Percentiles rank a stretch among this genome's conserved stretches.
Evolutionary conservation across 1,140 invertebrate genomes (phyloP).

Genomic region (Papilio dardanus): DNA sequence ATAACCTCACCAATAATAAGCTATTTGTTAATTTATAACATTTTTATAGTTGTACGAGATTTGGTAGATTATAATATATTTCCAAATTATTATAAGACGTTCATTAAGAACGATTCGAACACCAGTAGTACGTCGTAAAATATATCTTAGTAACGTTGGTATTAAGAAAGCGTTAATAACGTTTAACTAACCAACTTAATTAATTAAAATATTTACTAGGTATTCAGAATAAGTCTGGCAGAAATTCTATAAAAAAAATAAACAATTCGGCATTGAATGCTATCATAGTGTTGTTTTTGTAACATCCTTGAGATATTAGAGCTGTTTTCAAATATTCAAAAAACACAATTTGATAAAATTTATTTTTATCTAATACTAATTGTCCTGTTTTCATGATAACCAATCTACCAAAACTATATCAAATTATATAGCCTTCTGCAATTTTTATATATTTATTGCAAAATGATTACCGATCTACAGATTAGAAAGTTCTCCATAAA

Average conservation of each 20-base stretch:
- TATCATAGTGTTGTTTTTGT: conserved; percentile 34
- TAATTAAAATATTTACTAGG: conserved; percentile 40
- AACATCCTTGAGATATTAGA: neutral
- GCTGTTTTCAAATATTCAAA: too few relatives aligned
- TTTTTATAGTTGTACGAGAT: conserved; percentile 23
- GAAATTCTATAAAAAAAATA: conserved; percentile 53
- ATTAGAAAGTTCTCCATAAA: too few relatives aligned
- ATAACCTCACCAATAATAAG: conserved; percentile 9
- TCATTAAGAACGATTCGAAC: conserved; percentile 10
- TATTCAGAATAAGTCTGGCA: conserved; percentile 52
- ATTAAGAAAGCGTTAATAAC: neutral
- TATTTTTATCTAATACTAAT: neutral
- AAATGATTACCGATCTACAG: too few relatives aligned
- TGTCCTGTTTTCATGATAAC: too few relatives aligned
- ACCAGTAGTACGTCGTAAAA: conserved; percentile 17
- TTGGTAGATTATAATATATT: conserved; percentile 9
- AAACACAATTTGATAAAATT: too few relatives aligned
- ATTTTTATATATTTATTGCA: too few relatives aligned
- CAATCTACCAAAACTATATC: too few relatives aligned
- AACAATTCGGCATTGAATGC: conserved; percentile 55
- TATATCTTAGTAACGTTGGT: conserved; percentile 24
- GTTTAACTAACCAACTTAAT: conserved; percentile 31
- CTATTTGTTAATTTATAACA: neutral
- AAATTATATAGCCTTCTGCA: too few relatives aligned
- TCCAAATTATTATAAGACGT: conserved; percentile 19